A percentile compares a stretch with the other conserved stretches of the same genome.
phyloP scores from a whole-genome alignment of 2,888 invertebrate genomes.

The Aphidoletes aphidimyza region DNA sequence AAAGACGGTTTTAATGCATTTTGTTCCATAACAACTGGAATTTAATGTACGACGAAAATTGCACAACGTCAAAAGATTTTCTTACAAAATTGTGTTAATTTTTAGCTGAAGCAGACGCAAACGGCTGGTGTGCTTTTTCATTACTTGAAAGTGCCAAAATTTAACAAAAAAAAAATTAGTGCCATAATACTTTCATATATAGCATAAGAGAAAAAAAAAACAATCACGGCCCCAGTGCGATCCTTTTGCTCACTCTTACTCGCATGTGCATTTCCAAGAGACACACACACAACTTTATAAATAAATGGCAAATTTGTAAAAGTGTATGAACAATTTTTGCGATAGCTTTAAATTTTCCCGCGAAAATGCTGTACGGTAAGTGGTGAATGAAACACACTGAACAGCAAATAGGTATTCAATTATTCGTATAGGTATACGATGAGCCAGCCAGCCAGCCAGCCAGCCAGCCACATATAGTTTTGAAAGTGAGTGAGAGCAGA shows the following conservation, averaged over 20 bases:
- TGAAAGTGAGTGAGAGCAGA: background rate
- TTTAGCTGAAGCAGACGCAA: background rate
- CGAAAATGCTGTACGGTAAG: background rate
- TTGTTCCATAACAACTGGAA: background rate
- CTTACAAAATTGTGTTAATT: slow-evolving; percentile 1
- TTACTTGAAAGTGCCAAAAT: no score
- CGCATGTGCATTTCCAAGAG: no score
- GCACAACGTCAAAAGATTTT: slow-evolving; percentile 12
- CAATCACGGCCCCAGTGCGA: no score
- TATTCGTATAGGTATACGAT: background rate
- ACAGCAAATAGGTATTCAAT: slow-evolving; percentile 13
- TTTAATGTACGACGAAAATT: slow-evolving; percentile 39
- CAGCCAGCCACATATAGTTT: background rate
- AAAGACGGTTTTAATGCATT: background rate
- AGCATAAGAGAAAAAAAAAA: background rate
- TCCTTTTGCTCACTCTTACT: background rate
- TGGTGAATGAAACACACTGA: no score
- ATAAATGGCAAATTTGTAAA: slow-evolving; percentile 7
- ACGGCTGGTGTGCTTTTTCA: no score
- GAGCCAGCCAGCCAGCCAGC: background rate
- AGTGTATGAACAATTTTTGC: slow-evolving; percentile 17
- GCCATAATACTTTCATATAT: background rate
- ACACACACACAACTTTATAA: slow-evolving; percentile 34
- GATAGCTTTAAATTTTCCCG: background rate
- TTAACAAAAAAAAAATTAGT: background rate